Percentiles rank a stretch among this genome's conserved stretches.
These are phyloP conservation scores for Drosophila tristis DNA, from an alignment of 1,140 invertebrate species.

Conservation along the genomic window DNA sequence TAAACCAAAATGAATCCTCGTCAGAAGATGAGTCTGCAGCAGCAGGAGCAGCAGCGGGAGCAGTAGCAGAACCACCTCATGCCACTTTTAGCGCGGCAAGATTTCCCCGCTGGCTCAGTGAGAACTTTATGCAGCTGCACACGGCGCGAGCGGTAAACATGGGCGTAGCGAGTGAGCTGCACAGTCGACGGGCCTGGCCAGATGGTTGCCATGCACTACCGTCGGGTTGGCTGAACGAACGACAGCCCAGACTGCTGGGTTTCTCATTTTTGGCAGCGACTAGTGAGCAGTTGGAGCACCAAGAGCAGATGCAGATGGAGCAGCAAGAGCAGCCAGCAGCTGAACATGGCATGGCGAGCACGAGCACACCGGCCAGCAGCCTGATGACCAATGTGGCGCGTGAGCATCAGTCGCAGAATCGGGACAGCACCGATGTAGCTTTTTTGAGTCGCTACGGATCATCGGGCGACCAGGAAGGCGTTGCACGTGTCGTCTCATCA, in stretches of 20 bases:
- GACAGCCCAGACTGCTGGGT: too few relatives aligned
- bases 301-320: too few relatives aligned
- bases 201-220: background rate
- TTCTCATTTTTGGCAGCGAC: background rate
- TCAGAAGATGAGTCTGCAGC: background rate
- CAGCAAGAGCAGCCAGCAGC: background rate
- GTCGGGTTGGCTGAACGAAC: background rate
- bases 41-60: background rate
- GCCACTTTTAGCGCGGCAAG: background rate
- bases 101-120: slow-evolving; percentile 14
- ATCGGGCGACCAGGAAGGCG: slow-evolving; percentile 4
- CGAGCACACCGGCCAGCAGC: slow-evolving; percentile 2
- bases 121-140: slow-evolving; percentile 14
- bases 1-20: too few relatives aligned
- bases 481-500: background rate
- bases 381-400: slow-evolving; percentile 13
- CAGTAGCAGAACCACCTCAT: background rate
- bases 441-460: slow-evolving; percentile 8
- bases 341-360: background rate
- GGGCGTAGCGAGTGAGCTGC: background rate
- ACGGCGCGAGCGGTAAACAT: slow-evolving; percentile 1
- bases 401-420: slow-evolving; percentile 18
- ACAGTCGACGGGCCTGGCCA: background rate
- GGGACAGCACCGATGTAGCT: slow-evolving; percentile 9
- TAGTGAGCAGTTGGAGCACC: background rate